Conservation (phyloP, 2,888 invertebrate genomes). For the Cosmopolites sordidus region DNA sequence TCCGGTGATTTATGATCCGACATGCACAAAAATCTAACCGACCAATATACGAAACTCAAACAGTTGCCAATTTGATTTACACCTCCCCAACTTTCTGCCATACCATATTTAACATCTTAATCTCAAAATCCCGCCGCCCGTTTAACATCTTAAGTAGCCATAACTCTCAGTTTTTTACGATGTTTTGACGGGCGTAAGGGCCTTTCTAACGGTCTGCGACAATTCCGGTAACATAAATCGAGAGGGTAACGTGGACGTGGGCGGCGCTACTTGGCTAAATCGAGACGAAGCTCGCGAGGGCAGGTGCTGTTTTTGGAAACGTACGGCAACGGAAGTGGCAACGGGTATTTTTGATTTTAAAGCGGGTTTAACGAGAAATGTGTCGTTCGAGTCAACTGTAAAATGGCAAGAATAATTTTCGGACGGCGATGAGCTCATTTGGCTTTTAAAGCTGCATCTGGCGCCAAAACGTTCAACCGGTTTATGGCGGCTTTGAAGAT, state of each 20-base stretch:
- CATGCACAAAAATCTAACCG: no score
- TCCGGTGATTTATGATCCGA: no score
- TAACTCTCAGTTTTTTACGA: slow-evolving; percentile 11
- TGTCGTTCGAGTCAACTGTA: neutral
- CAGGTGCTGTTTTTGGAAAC: no score
- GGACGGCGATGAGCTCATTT: no score
- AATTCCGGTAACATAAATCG: slow-evolving; percentile 8
- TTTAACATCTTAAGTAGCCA: slow-evolving; percentile 2
- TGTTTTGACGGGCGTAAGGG: slow-evolving; percentile 10
- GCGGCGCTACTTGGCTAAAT: slow-evolving; percentile 11
- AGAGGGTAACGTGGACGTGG: slow-evolving; percentile 4
- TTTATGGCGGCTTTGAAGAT: no score
- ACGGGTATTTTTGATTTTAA: no score
- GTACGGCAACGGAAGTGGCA: no score
- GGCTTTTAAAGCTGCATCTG: no score
- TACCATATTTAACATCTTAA: slow-evolving; percentile 10
- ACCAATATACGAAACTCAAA: no score
- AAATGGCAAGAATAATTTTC: neutral
- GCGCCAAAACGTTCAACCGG: no score
- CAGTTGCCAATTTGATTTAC: neutral
- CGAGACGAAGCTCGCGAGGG: slow-evolving; percentile 1
- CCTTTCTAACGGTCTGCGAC: slow-evolving; percentile 6
- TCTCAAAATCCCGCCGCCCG: neutral
- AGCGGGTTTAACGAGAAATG: no score
- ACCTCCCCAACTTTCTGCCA: neutral